Evolutionary conservation across 2,797 vertebrate species (phyloP).

Genomic region (Muscicapa striata): DNA sequence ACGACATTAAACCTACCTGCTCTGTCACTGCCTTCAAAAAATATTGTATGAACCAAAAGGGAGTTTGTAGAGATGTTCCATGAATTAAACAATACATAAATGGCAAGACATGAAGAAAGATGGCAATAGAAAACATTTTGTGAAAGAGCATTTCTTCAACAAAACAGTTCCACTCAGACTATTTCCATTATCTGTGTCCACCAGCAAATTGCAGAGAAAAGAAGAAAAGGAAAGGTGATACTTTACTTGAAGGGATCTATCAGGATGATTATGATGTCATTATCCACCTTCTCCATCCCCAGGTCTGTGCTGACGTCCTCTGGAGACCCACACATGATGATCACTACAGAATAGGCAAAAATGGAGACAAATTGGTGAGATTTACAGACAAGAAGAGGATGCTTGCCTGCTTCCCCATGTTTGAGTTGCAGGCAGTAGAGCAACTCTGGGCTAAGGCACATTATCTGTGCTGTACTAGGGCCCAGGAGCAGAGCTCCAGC

Average conservation of each 20-base stretch:
- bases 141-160: not conserved
- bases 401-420: not conserved
- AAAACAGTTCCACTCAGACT: not conserved
- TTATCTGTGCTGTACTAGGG: not conserved
- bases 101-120: not conserved
- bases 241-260: slow-evolving; percentile 94
- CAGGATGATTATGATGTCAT: slow-evolving; percentile 86
- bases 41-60: not conserved
- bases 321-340: slow-evolving; percentile 86
- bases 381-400: not conserved
- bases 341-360: slow-evolving; percentile 78
- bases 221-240: not conserved
- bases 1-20: not conserved
- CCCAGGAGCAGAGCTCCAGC: not conserved
- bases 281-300: slow-evolving; percentile 9
- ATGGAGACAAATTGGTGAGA: not conserved
- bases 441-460: not conserved
- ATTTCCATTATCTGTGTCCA: not conserved
- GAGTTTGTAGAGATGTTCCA: not conserved
- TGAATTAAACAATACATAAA: not conserved
- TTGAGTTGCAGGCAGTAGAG: not conserved
- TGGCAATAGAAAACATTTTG: not conserved
- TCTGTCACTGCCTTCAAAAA: not conserved
- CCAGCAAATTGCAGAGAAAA: not conserved
- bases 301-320: slow-evolving; percentile 70